Base-by-base conservation (phyloP, 2,113 vertebrate genomes). In the Calidris pygmaea region DNA sequence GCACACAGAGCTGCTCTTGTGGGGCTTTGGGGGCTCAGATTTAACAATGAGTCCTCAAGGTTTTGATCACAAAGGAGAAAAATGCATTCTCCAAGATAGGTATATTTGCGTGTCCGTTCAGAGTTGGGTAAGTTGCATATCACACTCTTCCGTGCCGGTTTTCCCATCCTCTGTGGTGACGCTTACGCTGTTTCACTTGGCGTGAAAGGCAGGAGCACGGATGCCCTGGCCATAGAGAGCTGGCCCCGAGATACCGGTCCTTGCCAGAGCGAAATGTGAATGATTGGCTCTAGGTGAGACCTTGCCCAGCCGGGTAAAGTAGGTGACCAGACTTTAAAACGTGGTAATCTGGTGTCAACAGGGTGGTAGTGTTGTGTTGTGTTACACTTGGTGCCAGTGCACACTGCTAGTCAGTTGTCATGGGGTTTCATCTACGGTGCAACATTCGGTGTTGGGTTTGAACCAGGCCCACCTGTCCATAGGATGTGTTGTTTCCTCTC, bases 51-150 rank as follows among this genome's bases (percentile, higher is more conserved):
- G 0, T 93, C 66, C 20, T 79, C n/a, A n/a, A 50, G 58, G 22
- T 85, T 87, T 75, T 78, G 76, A 72, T 85, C 9, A 39, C n/a
- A 71, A 86, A 60, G 19, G 47, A 48, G 29, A 56, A 53, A 62
- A 78, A 14, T 19, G 14, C 14, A 2, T 39, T 85, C 4, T 77
- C 7, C 12, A 26, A 12, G 27, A 24, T 63, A 37, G 0, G 0
- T 39, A 5, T 39, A 1, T 52, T 75, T 68, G 39, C 0, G 1
- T 87, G 50, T 55, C 37, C 4, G 0, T n/a, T 6, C 8, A 10
- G 63, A 47, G 6, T 45, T 88, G 48, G 21, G 13, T 48, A 62
- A 26, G 50, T 52, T 15, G 1, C 3, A 1, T 17, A 8, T n/a
- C 8, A 1, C 7, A 2, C 13, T 62, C 68, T 62, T 53, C 53